phyloP scores from a whole-genome alignment of 2,113 vertebrate genomes.

The Sus scrofa region T2T-Sscrofa CM000812.6:192519501-192520000 shows the following conservation, averaged over 20 bases:
- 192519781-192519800: neutral
- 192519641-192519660: neutral
- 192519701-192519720: neutral
- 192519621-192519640: neutral
- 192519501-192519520: neutral
- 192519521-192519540: neutral
- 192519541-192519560: neutral
- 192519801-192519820: neutral
- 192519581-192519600: neutral
- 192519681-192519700: neutral
- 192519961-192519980: neutral
- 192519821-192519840: neutral
- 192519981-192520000: neutral
- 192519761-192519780: neutral
- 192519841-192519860: neutral
- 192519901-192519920: neutral
- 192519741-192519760: neutral
- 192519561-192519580: neutral
- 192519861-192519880: constrained; percentile 4
- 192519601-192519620: neutral
- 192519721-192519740: neutral
- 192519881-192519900: constrained; percentile 18
- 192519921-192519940: neutral
- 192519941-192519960: neutral
- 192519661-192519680: neutral